phyloP scores from a whole-genome alignment of 2,888 invertebrate species.

The Caenorhabditis zanzibari region DNA sequence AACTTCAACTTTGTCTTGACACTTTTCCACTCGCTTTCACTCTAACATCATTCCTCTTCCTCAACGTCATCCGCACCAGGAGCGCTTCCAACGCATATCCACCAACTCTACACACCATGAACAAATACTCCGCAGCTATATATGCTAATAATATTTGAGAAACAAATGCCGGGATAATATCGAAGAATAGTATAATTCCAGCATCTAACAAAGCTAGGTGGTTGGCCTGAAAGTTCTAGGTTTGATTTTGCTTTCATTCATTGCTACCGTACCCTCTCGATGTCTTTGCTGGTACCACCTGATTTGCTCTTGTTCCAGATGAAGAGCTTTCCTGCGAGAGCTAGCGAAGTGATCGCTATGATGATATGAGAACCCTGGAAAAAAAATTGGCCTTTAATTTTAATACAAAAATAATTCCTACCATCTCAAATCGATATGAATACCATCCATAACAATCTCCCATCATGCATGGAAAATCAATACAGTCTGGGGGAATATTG shows the following conservation, averaged over 20 bases:
- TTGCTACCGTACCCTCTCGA: background rate
- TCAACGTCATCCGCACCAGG: background rate
- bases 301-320: background rate
- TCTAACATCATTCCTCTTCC: too few species aligned
- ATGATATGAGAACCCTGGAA: background rate
- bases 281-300: background rate
- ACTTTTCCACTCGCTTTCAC: too few species aligned
- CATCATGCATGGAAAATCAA: background rate
- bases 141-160: too few species aligned
- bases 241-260: too few species aligned
- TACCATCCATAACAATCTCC: background rate
- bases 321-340: background rate
- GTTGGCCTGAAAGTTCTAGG: background rate
- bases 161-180: background rate
- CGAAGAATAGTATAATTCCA: background rate
- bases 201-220: too few species aligned
- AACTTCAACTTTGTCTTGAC: too few species aligned
- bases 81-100: background rate
- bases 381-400: background rate
- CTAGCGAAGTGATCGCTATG: background rate
- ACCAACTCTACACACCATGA: background rate
- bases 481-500: too few species aligned
- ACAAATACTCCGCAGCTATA: background rate
- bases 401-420: background rate
- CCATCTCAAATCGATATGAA: background rate